Base-by-base conservation (phyloP, 2,888 invertebrate species). In the Cantharis lateralis region DNA sequence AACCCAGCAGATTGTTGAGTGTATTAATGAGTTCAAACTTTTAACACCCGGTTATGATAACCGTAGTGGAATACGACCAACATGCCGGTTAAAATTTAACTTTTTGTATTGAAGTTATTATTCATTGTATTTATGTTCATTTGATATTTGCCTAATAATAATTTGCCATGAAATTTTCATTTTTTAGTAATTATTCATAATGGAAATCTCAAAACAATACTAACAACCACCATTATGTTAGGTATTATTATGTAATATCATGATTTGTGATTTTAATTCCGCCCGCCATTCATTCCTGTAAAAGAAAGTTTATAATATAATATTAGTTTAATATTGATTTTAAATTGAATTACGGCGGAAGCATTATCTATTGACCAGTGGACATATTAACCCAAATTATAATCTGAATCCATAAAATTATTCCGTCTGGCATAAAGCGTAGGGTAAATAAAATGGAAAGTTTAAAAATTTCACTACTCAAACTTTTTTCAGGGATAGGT, bases 321-420 rank as follows among this genome's bases (percentile, higher is more conserved):
- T n/a, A 0, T 3, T 11, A 7, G 68, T 48, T 62, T 64, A n/a
- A 63, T 70, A 76, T 72, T 70, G 69, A 76, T 76, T 76, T 24
- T 62, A 72, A 72, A 76, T 72, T 72, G 72, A 70, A 76, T 72
- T 72, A 76, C 72, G 76, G 62, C 66, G 20, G 69, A 48, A 62
- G 68, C 62, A 69, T 69, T 72, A 32, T 68, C 68, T 71, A 62
- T 63, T 63, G 70, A 76, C 64, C 24, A 16, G 13, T 66, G 18
- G 20, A 20, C 18, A 24, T 66, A n/a, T 20, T n/a, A 66, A 66
- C 20, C 24, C 24, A 66, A 66, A 66, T 66, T 66, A 20, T 63
- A 18, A n/a, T 66, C n/a, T 66, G 20, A 20, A 20, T 66, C 11
- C 24, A 24, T 66, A 48, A n/a, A 48, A n/a, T 48, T 48, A n/a